A percentile compares a stretch with the other conserved stretches of the same genome.
Conservation (phyloP, 2,113 vertebrate species). For the Castor canadensis region DNA sequence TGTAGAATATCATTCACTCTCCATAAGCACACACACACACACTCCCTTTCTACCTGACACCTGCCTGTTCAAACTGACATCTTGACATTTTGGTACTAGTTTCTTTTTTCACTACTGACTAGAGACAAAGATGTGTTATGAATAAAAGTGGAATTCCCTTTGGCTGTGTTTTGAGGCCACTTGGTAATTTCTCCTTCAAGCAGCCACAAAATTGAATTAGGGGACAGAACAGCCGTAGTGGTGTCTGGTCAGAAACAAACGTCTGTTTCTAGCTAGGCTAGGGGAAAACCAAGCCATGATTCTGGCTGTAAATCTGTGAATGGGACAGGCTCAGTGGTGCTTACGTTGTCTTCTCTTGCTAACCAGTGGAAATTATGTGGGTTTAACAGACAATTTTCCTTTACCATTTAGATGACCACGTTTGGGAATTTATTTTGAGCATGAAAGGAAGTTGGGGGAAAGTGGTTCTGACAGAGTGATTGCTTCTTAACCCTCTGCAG, state of each 20-base stretch:
- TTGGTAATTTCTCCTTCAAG: neutral
- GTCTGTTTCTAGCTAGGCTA: neutral
- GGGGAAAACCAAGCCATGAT: neutral
- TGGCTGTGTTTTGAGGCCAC: neutral
- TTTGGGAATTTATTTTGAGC: neutral
- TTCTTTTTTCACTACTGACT: slow-evolving; percentile 32
- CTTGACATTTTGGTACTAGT: neutral
- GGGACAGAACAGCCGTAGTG: neutral
- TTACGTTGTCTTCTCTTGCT: neutral
- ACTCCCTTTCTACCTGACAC: neutral
- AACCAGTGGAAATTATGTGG: neutral
- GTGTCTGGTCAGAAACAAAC: neutral
- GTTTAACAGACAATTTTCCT: neutral
- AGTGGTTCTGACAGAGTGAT: neutral
- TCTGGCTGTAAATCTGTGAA: neutral
- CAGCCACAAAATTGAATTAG: neutral
- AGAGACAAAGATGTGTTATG: neutral
- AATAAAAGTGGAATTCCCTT: slow-evolving; percentile 20
- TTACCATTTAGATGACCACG: neutral
- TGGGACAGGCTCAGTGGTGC: neutral
- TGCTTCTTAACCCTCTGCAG: neutral
- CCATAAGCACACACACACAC: too few species aligned
- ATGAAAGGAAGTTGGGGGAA: neutral
- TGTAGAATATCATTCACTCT: neutral
- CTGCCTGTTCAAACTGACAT: neutral